Evolutionary conservation across 2,113 vertebrate species (phyloP).

Genomic region (Oenanthe oenanthe): DNA sequence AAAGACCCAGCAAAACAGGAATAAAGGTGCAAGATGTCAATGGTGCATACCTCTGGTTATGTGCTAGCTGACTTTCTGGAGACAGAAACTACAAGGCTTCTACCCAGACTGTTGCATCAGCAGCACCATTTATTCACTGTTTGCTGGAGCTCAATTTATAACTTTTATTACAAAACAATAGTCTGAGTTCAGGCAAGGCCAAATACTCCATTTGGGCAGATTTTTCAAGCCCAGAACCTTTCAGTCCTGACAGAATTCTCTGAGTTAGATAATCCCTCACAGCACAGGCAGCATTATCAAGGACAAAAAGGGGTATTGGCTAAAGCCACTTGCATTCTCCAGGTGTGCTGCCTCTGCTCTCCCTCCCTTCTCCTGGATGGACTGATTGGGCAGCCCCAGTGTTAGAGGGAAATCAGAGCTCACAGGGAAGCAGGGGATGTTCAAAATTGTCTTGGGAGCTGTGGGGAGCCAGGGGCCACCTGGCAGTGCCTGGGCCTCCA

Average conservation of each 20-base stretch:
- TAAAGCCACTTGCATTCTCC: not conserved
- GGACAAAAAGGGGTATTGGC: not conserved
- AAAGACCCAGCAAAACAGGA: not conserved
- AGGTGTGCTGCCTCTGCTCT: not conserved
- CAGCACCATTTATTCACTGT: not conserved
- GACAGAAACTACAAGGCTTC: not conserved
- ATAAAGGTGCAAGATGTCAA: not conserved
- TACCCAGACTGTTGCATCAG: not conserved
- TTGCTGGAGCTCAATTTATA: constrained; percentile 17
- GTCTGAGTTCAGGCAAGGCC: not conserved
- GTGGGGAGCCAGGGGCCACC: not conserved
- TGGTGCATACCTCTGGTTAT: not conserved
- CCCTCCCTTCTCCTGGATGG: rapidly evolving
- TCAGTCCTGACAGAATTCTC: not conserved
- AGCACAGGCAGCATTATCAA: not conserved
- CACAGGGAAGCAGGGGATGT: not conserved
- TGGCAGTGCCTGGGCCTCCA: no score
- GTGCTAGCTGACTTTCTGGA: not conserved
- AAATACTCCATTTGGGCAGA: not conserved
- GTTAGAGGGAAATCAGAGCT: not conserved
- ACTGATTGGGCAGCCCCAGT: not conserved
- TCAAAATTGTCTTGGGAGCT: not conserved
- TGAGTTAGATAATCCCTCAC: not conserved
- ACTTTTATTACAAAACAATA: not conserved
- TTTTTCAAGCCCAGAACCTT: not conserved